Evolutionary conservation across 2,888 invertebrate species (phyloP), one percentile per base, ranked within the genome.

Genomic region (Chalcis sispes): DNA sequence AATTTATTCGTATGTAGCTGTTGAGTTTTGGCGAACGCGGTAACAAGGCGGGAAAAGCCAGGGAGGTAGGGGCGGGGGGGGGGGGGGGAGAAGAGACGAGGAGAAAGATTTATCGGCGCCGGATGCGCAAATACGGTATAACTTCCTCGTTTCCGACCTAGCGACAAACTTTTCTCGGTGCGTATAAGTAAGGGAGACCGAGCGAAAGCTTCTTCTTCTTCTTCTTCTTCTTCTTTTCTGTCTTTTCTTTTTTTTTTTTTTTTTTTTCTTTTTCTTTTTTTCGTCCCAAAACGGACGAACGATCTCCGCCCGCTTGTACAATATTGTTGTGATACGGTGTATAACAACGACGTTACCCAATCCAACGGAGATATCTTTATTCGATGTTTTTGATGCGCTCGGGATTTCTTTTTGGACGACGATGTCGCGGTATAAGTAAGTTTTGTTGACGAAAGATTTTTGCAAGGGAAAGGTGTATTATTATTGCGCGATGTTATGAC

Each of bases 41-140:
- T 48, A 29, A n/a, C 32, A 61, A 74, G 73, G 80, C 81, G 78
- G 81, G 81, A 79, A 75, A 70, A 76, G 66, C 62, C 40, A 0
- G n/a, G n/a, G n/a, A n/a, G n/a, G n/a, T n/a, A n/a, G n/a, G n/a
- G n/a, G n/a, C n/a, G n/a, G n/a, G n/a, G n/a, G n/a, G n/a, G n/a
- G n/a, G n/a, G n/a, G n/a, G n/a, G n/a, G n/a, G n/a, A n/a, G n/a
- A n/a, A n/a, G n/a, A n/a, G n/a, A n/a, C n/a, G n/a, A n/a, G n/a
- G n/a, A 13, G 15, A 58, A 50, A 84, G 86, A 88, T 88, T 88
- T 88, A 88, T 88, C 77, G n/a, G 82, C 79, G 77, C 86, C 88
- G 88, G 88, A 88, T 87, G 86, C 85, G 87, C 87, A 86, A 88
- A 88, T 88, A 88, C 88, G 88, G 86, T 87, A 85, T 87, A 87